Base-by-base conservation (phyloP, 2,797 vertebrate species). In the Bryconaethiops microstoma region DNA sequence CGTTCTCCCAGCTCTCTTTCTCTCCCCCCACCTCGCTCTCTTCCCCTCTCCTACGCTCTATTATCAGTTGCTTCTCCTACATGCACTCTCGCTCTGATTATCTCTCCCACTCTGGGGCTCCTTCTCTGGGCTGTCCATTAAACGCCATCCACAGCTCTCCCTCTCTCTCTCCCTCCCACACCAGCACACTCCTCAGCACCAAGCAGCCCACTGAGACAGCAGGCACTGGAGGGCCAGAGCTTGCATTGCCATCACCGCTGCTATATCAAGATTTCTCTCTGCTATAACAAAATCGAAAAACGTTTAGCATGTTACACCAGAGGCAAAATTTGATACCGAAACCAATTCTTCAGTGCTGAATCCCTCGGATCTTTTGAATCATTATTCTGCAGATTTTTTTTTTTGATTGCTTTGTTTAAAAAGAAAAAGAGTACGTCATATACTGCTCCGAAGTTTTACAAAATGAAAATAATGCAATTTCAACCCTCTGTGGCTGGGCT, bases 81-180 rank as follows among this genome's bases (percentile, higher is more conserved):
- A 85, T 91, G 89, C 72, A 85, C 75, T 76, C 86, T 90, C 84
- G 54, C 84, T 92, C 91, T 93, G 91, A 92, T 93, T 90, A 92
- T 93, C 91, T 91, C 92, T 91, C 89, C 89, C 90, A 85, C 89
- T 90, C 92, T 72, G 67, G 85, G 79, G 89, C 87, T 89, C 80
- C 86, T 93, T 90, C 84, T 88, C 86, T 90, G 89, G 81, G 80
- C 85, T 74, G 84, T 87, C 91, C 89, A 91, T 94, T 92, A 93
- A 92, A 93, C 89, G 83, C 89, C 76, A 90, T 88, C 88, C 85
- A 80, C 84, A 87, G 73, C 83, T 76, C 79, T 50, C 23, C 50
- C 48, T 48, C 68, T 69, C 68, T 69, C 88, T 40, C 42, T 45
- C 35, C n/a, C 60, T 59, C 57, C 55, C 35, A 74, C 69, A 48